phyloP scores from a whole-genome alignment of 2,797 vertebrate genomes.

The Halcyon chelicuti region DNA sequence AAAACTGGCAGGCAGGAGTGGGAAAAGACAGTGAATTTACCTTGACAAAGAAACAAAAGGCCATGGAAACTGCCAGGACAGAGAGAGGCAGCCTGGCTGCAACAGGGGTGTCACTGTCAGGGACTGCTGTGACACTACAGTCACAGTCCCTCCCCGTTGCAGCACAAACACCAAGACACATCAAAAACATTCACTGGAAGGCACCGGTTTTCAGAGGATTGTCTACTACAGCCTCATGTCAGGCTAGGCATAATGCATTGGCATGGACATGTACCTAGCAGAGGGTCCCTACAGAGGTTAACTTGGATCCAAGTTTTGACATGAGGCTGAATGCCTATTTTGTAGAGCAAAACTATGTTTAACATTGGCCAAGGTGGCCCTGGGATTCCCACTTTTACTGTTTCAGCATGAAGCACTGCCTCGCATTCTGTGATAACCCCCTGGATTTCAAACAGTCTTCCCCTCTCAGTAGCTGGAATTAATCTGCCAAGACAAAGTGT shows the following conservation, averaged over 20 bases:
- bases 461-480: not conserved
- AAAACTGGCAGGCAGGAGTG: not conserved
- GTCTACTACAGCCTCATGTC: not conserved
- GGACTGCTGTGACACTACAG: not conserved
- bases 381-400: not conserved
- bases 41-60: not conserved
- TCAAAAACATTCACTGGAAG: not conserved
- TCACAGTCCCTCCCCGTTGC: fast-evolving
- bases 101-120: not conserved
- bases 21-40: not conserved
- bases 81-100: not conserved
- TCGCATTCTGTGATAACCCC: not conserved
- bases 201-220: not conserved
- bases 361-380: not conserved
- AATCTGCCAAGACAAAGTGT: not conserved
- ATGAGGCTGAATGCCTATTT: not conserved
- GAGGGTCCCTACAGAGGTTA: not conserved
- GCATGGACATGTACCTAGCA: not conserved
- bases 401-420: not conserved
- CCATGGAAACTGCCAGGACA: not conserved
- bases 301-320: not conserved
- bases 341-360: not conserved
- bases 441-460: not conserved
- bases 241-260: not conserved
- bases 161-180: not conserved